phyloP scores from a whole-genome alignment of 2,888 invertebrate genomes.

The Osmoderma eremita region DNA sequence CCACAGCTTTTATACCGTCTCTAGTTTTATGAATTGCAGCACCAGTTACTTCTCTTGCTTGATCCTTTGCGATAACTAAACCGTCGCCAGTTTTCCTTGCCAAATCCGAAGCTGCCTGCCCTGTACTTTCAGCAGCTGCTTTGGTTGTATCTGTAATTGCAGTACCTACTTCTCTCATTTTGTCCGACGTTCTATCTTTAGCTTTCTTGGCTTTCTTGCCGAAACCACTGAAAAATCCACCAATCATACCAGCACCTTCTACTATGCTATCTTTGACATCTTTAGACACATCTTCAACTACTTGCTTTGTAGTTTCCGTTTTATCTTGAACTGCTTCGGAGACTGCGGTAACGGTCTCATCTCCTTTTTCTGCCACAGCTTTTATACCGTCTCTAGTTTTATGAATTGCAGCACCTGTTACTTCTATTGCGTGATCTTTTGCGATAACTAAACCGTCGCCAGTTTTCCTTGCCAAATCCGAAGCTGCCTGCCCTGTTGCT shows the following conservation, averaged over 20 bases:
- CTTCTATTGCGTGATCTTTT: slow-evolving; percentile 37
- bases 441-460: not conserved
- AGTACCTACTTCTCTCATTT: slow-evolving; percentile 12
- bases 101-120: slow-evolving; percentile 16
- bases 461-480: slow-evolving; percentile 1
- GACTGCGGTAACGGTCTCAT: not conserved
- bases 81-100: slow-evolving; percentile 42
- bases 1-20: slow-evolving; percentile 34
- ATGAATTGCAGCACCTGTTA: slow-evolving; percentile 39
- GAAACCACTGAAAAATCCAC: slow-evolving; percentile 37
- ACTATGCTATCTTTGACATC: slow-evolving; percentile 46
- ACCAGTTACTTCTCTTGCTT: slow-evolving; percentile 12
- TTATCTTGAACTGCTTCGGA: slow-evolving; percentile 11
- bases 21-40: slow-evolving; percentile 16
- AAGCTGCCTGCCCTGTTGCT: not conserved
- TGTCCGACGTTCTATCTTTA: slow-evolving; percentile 35
- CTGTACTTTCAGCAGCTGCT: not conserved
- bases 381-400: slow-evolving; percentile 28
- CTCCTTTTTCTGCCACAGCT: not conserved
- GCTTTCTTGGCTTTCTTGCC: slow-evolving; percentile 38
- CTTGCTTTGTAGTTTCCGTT: not conserved
- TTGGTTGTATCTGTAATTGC: slow-evolving; percentile 30
- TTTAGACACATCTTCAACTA: not conserved
- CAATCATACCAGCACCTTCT: slow-evolving; percentile 28
- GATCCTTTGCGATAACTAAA: slow-evolving; percentile 2